Conservation (phyloP, 2,888 invertebrate genomes). For the Pristionchus exspectatus region DNA sequence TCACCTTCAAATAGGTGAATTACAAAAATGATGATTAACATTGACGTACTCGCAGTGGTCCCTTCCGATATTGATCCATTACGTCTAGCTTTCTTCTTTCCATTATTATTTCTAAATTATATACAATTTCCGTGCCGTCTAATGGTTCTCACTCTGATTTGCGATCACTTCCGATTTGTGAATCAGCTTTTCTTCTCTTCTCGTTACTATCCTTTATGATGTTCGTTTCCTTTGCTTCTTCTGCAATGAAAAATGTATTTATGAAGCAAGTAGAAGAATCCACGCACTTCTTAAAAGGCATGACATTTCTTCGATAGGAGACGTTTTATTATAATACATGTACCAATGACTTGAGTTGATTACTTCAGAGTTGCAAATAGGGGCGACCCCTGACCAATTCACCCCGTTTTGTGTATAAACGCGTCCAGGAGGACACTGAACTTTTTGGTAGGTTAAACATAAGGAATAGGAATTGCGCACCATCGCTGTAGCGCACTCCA, state of each 20-base stretch:
- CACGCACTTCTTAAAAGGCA: not conserved
- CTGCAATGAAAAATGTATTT: too few relatives aligned
- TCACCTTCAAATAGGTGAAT: not conserved
- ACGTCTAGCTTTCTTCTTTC: too few relatives aligned
- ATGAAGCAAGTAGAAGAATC: too few relatives aligned
- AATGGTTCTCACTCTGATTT: too few relatives aligned
- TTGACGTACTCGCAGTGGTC: not conserved
- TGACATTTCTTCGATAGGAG: not conserved
- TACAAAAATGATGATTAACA: not conserved
- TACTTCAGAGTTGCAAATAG: not conserved
- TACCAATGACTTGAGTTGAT: not conserved
- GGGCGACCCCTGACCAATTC: not conserved
- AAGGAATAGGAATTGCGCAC: not conserved
- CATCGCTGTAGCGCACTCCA: not conserved
- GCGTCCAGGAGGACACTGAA: not conserved
- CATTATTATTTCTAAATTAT: too few relatives aligned
- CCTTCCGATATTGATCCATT: not conserved
- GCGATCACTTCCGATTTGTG: too few relatives aligned
- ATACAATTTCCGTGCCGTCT: too few relatives aligned
- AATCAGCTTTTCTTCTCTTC: too few relatives aligned
- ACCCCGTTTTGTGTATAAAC: not conserved
- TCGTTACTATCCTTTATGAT: too few relatives aligned
- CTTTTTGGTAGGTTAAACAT: not conserved
- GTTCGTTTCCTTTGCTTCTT: too few relatives aligned
- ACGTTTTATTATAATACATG: not conserved